Evolutionary conservation across 2,888 invertebrate species (phyloP), one percentile per base, ranked within the genome.

Genomic region (Aelia acuminata): DNA sequence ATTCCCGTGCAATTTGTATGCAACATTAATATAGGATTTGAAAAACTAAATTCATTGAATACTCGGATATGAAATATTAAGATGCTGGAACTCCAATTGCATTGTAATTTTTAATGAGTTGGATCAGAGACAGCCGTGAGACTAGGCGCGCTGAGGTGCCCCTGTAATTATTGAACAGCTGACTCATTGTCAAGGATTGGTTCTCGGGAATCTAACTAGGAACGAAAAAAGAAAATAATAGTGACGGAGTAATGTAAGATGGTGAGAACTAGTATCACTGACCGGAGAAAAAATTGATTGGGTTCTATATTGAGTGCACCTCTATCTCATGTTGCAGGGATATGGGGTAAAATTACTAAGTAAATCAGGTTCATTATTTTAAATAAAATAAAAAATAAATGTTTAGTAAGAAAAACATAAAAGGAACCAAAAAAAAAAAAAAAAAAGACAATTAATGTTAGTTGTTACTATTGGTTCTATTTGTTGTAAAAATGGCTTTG

Each of bases 91-190:
- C 57, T 26, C 57, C 10, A 57, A 57, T 26, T 57, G 53, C 10
- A 26, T 57, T 26, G n/a, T 1, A 57, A 26, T 57, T 26, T 26
- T 26, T 57, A 26, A 57, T 57, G 57, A 57, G 57, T 3, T 4
- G 13, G 26, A 3, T 4, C 57, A 57, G 11, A 57, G 53, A n/a
- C n/a, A 53, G 57, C 57, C 26, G 26, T 57, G 57, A 57, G 57
- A 26, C 57, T 26, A 13, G 11, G 8, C 57, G 13, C 8, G 57
- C n/a, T 13, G n/a, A n/a, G n/a, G 26, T 13, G 57, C 7, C 50
- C n/a, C 26, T 57, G 57, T 57, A 57, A 57, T 57, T 57, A 57
- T 57, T 57, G 57, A 57, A 57, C 2, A 57, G 57, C 57, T 57
- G 10, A 57, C 26, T 57, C 57, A 57, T 57, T 26, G 57, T 57